A percentile compares a stretch with the other conserved stretches of the same genome.
Conservation (phyloP, 1,140 invertebrate genomes). For the Drosophila elegans region DNA sequence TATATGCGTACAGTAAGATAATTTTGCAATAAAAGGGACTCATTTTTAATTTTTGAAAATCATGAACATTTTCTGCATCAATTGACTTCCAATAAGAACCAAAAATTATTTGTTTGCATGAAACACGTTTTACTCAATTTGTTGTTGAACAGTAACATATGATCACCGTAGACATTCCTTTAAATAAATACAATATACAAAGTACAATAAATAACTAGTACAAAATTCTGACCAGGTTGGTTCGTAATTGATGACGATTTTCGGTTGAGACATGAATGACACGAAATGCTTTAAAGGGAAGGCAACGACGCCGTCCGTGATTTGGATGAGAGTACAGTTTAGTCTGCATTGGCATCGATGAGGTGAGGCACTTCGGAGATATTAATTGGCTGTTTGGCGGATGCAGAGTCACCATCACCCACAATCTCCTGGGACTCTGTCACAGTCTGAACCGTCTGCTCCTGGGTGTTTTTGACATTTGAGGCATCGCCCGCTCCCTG, state of each 20-base stretch:
- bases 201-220: constrained; percentile 75
- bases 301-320: background rate
- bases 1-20: no score
- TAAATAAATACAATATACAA: constrained; percentile 66
- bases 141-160: constrained; percentile 25
- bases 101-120: constrained; percentile 8
- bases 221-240: constrained; percentile 26
- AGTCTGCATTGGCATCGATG: constrained; percentile 50
- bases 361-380: constrained; percentile 57
- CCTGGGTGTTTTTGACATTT: constrained; percentile 1
- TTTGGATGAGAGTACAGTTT: constrained; percentile 12
- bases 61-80: no score
- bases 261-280: constrained; percentile 38
- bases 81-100: no score
- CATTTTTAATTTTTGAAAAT: no score
- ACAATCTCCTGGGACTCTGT: constrained; percentile 8
- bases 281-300: constrained; percentile 54
- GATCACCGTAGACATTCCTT: constrained; percentile 28
- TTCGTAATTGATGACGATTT: constrained; percentile 39
- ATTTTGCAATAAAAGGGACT: no score
- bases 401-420: constrained; percentile 7
- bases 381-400: constrained; percentile 4
- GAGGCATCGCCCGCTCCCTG: constrained; percentile 36
- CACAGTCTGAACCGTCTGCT: constrained; percentile 16
- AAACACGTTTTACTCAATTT: constrained; percentile 61